Evolutionary conservation across 1,140 invertebrate genomes (phyloP).

Genomic region (Lordiphosa stackelbergi): DNA sequence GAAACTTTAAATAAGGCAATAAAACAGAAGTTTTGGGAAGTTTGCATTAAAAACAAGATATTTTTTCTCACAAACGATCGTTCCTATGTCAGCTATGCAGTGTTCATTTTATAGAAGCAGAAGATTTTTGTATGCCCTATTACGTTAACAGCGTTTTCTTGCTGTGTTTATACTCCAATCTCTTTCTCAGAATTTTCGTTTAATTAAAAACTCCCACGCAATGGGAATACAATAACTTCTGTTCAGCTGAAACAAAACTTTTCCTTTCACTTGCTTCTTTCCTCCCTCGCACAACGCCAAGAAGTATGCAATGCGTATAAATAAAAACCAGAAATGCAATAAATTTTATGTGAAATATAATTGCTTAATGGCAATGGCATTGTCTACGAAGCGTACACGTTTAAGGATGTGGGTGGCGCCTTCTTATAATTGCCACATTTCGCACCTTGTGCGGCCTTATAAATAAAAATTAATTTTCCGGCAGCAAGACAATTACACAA

Average conservation of each 20-base stretch:
- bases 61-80: no score
- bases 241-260: slow-evolving; percentile 31
- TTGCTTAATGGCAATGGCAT: slow-evolving; percentile 59
- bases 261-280: slow-evolving; percentile 10
- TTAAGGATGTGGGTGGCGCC: slow-evolving; percentile 11
- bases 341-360: slow-evolving; percentile 67
- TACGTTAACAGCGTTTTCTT: background rate
- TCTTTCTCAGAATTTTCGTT: slow-evolving; percentile 5
- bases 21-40: no score
- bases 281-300: background rate
- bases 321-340: slow-evolving; percentile 63
- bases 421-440: slow-evolving; percentile 50
- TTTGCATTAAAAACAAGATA: no score
- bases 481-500: slow-evolving; percentile 62
- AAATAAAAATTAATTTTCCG: slow-evolving; percentile 64
- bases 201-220: slow-evolving; percentile 39
- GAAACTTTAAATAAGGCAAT: no score
- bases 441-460: slow-evolving; percentile 40
- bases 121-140: no score
- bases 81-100: no score
- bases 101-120: no score
- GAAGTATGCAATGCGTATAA: slow-evolving; percentile 39
- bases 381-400: slow-evolving; percentile 1
- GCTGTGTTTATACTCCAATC: background rate
- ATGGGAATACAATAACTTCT: slow-evolving; percentile 28